phyloP scores from a whole-genome alignment of 1,140 invertebrate species.

The Manduca sexta region DNA sequence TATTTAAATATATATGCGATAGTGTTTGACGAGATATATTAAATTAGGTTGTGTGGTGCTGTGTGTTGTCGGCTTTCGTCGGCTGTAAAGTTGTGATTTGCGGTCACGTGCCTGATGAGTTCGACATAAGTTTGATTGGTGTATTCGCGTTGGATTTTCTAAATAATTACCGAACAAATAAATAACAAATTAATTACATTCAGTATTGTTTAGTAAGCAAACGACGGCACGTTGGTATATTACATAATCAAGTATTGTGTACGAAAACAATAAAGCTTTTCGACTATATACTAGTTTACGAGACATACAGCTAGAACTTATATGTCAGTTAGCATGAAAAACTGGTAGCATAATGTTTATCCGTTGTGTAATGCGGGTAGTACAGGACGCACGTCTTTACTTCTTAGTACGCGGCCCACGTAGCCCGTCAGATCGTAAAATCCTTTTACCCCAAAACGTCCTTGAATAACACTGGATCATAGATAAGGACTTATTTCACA shows the following conservation, averaged over 20 bases:
- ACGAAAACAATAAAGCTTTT: too few relatives aligned
- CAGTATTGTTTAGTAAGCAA: too few relatives aligned
- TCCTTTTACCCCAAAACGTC: slow-evolving; percentile 22
- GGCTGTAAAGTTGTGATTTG: slow-evolving; percentile 1
- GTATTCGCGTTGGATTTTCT: neutral
- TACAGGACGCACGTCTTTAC: slow-evolving; percentile 7
- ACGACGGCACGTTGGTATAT: too few relatives aligned
- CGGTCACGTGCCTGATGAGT: neutral
- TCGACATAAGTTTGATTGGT: neutral
- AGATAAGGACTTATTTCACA: slow-evolving; percentile 22
- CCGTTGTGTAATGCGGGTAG: slow-evolving; percentile 2
- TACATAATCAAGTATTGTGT: too few relatives aligned
- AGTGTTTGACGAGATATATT: neutral
- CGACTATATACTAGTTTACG: too few relatives aligned
- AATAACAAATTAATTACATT: too few relatives aligned
- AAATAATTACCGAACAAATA: too few relatives aligned
- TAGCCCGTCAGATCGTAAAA: slow-evolving; percentile 21
- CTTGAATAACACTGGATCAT: slow-evolving; percentile 23
- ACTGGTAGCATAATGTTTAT: slow-evolving; percentile 2
- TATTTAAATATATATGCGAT: neutral
- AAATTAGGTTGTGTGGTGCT: neutral
- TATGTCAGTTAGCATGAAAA: slow-evolving; percentile 1
- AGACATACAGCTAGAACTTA: too few relatives aligned
- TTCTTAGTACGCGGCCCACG: slow-evolving; percentile 18
- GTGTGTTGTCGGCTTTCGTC: neutral